Base-by-base conservation (phyloP, 2,888 invertebrate species). In the Tipula vernalis region DNA sequence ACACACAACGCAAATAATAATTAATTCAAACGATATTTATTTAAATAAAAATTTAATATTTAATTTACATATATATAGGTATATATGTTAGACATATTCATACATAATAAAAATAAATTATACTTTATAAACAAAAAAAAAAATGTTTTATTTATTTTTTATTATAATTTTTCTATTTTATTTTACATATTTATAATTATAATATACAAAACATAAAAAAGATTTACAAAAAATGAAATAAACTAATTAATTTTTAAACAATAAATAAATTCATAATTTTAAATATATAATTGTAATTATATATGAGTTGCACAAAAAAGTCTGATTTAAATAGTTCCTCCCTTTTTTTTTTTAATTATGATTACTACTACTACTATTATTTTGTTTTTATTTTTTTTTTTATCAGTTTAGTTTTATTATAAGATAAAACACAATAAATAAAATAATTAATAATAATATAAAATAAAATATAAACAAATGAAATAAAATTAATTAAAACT, bases 321-420 rank as follows among this genome's bases (percentile, higher is more conserved):
- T 71, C 71, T 71, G 71, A 71, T 71, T 71, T 71, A 71, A 71
- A 71, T 71, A 71, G 71, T 71, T 71, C 71, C 71, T 71, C 71
- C 71, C 71, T 71, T 28, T 57, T 71, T 57, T 71, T 71, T 57
- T 71, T 28, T 28, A 28, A 28, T 71, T 71, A 51, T n/a, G 51
- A 51, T 51, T 51, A 51, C n/a, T 51, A n/a, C 51, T 51, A 51
- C 51, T 51, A 51, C 51, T 51, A 51, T 28, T 71, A 51, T 51
- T 44, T 8, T 57, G 18, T 57, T 18, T 6, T 57, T 57, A 18
- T 57, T 57, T 18, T 18, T 28, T 28, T 71, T 71, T 18, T 71
- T 71, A 71, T 28, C 13, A 71, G 28, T 71, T 71, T 57, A 4
- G 57, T 57, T 57, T 71, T 28, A 28, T 12, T 71, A 28, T 10